Base-by-base conservation (phyloP, 2,888 invertebrate species). In the Hirtodrosophila confusa region DNA sequence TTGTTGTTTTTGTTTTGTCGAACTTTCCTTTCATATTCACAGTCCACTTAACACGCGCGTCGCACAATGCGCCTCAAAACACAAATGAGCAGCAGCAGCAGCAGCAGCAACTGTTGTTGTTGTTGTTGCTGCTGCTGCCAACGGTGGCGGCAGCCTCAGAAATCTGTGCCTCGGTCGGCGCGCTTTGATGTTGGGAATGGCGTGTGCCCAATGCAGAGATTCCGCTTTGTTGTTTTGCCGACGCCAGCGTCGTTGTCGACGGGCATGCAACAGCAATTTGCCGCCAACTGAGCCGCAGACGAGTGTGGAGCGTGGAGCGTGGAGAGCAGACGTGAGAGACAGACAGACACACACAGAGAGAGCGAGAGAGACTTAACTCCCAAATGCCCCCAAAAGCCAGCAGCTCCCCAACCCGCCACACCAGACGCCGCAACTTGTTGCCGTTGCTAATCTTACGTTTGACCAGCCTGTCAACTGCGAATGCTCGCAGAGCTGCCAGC, bases 151-250 rank as follows among this genome's bases (percentile, higher is more conserved):
- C 88, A 89, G 89, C 90, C 91, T 90, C 91, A 90, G 90, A 89
- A 91, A 90, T 91, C 89, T 90, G 87, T 80, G 87, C 87, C 77
- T 72, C 85, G 41, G 84, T 86, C 91, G 91, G 91, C 75, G 7
- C 41, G 58, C 80, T 91, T 91, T 91, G 89, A 91, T 90, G 89
- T 90, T 88, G 82, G 78, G 88, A 88, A 91, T 91, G 91, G 91
- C 91, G 91, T 91, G 91, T 91, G 91, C 91, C 91, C 90, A 90
- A 90, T 90, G 90, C 90, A 82, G 90, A 90, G 90, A 90, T 91
- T 90, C 80, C 83, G 80, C 89, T 90, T 91, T 91, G 90, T 90
- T 90, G 88, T 82, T 89, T 85, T 57, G 72, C 77, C 80, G 89
- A 71, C 83, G 82, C 72, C 70, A 67, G 76, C 71, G 67, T 60